Conservation (phyloP, 2,113 vertebrate genomes). For the Siniperca chuatsi region DNA sequence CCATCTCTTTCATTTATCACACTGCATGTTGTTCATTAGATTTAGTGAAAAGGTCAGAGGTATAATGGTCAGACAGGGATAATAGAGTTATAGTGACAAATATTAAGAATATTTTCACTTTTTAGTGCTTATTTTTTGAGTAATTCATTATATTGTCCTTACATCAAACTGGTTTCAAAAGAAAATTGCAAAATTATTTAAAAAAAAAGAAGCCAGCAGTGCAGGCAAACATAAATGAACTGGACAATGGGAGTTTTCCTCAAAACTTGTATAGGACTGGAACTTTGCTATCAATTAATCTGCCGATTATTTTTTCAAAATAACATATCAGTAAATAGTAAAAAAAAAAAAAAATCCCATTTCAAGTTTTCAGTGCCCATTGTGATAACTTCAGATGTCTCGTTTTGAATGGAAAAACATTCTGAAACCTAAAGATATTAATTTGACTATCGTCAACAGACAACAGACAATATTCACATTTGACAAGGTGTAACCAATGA, state of each 20-base stretch:
- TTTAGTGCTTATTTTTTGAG: not conserved
- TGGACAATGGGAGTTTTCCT: not conserved
- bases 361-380: no score
- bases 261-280: no score
- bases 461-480: no score
- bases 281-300: not conserved
- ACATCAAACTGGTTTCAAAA: not conserved
- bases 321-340: no score
- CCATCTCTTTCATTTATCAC: slow-evolving; percentile 1
- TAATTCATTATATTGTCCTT: not conserved
- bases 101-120: not conserved
- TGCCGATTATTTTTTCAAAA: no score
- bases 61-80: not conserved
- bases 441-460: no score
- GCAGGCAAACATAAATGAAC: not conserved
- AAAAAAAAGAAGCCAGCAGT: no score
- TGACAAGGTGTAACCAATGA: no score
- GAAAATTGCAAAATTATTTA: no score
- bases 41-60: not conserved
- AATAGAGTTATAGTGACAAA: not conserved
- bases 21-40: not conserved
- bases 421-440: not conserved
- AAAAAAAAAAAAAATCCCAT: no score
- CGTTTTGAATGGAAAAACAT: no score
- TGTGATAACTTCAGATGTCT: no score